Conservation (phyloP, 2,113 vertebrate species). For the Sinocyclocheilus maitianheensis region DNA sequence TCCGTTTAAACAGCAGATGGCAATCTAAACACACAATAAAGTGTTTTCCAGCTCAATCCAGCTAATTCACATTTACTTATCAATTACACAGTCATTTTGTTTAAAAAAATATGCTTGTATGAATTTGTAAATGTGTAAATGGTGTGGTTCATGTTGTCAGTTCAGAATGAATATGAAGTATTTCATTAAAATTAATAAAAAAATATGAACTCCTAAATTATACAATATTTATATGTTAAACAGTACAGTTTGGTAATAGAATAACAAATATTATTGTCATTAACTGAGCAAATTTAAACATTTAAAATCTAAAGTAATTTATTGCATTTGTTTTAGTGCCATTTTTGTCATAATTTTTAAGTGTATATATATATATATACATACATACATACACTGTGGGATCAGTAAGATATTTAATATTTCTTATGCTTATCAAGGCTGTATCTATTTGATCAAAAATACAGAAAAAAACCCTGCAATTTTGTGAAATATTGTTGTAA, state of each 20-base stretch:
- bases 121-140: background rate
- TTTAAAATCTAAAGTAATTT: background rate
- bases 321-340: background rate
- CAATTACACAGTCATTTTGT: background rate
- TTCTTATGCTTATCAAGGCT: too few relatives aligned
- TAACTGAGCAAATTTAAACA: background rate
- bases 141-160: background rate
- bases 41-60: background rate
- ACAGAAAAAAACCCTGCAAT: too few relatives aligned
- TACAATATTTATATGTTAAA: background rate
- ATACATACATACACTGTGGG: too few relatives aligned
- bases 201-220: background rate
- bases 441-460: too few relatives aligned
- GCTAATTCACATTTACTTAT: background rate
- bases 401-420: too few relatives aligned
- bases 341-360: background rate
- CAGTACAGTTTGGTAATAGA: background rate
- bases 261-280: background rate
- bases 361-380: too few relatives aligned
- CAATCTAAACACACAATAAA: background rate
- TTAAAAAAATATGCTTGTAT: background rate
- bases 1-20: slow-evolving; percentile 31
- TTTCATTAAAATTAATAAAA: background rate
- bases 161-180: background rate
- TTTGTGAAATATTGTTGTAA: too few relatives aligned